A percentile compares a stretch with the other conserved stretches of the same genome.
These are phyloP conservation scores for Machimus atricapillus DNA, from an alignment of 2,888 invertebrate species.

Conservation along the genomic window DNA sequence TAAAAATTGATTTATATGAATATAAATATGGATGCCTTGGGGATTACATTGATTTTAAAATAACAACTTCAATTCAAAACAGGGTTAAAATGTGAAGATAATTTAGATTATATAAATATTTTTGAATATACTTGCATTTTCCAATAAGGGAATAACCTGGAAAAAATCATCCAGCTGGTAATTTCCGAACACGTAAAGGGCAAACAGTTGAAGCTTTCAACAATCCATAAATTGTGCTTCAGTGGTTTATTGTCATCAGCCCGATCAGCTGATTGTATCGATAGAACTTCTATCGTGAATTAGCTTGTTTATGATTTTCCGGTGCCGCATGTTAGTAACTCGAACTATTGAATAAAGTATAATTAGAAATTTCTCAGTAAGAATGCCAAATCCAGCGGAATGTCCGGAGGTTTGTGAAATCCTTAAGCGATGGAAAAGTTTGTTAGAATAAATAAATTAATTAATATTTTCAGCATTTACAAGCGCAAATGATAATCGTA, in stretches of 20 bases:
- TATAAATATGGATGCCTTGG: no score
- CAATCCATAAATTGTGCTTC: background rate
- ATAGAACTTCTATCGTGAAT: background rate
- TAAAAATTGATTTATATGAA: no score
- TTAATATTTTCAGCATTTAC: slow-evolving; percentile 68
- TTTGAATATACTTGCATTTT: background rate
- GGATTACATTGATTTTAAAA: no score
- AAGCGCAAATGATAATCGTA: slow-evolving; percentile 85
- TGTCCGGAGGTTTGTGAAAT: slow-evolving; percentile 44
- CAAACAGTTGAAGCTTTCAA: background rate
- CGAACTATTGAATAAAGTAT: background rate
- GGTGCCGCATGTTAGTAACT: background rate
- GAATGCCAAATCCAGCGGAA: slow-evolving; percentile 43
- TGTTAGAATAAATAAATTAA: background rate
- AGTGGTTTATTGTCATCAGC: background rate
- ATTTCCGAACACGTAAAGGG: background rate
- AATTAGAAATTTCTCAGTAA: background rate
- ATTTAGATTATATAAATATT: no score
- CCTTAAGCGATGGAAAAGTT: background rate
- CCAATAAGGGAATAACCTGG: background rate
- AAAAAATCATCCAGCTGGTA: background rate
- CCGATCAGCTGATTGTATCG: background rate
- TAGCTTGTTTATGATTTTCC: background rate
- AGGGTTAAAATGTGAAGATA: no score
- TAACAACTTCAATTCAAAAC: no score